Evolutionary conservation across 2,797 vertebrate species (phyloP).

Genomic region (Argya squamiceps): DNA sequence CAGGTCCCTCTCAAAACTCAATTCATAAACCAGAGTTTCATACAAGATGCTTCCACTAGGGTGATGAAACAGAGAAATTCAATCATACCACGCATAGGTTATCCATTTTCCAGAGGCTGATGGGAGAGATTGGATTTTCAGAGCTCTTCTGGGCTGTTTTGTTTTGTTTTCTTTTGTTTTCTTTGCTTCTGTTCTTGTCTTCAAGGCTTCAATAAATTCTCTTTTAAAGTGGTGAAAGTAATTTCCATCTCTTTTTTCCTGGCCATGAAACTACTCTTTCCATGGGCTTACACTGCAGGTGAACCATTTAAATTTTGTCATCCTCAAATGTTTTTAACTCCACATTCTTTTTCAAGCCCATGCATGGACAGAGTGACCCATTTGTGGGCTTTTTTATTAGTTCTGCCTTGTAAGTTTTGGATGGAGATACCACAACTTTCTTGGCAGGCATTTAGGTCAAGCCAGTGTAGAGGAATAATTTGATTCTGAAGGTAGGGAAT

Average conservation of each 20-base stretch:
- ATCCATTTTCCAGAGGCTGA: constrained; percentile 61
- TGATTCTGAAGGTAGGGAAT: not conserved
- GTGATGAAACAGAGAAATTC: constrained; percentile 62
- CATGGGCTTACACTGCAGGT: not conserved
- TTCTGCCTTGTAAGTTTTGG: not conserved
- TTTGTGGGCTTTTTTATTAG: not conserved
- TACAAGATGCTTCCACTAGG: constrained; percentile 59
- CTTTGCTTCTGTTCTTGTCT: constrained; percentile 29
- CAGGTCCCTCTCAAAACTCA: constrained; percentile 58
- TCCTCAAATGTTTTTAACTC: not conserved
- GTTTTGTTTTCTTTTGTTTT: not conserved
- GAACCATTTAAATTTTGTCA: not conserved
- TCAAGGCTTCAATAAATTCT: constrained; percentile 29
- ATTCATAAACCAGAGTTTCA: constrained; percentile 65
- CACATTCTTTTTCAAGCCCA: not conserved
- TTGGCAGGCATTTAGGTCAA: not conserved
- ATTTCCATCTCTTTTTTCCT: constrained; percentile 11
- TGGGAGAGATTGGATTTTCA: constrained; percentile 61
- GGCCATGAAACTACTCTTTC: not conserved
- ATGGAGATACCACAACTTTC: not conserved
- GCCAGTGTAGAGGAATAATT: not conserved
- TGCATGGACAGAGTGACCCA: not conserved
- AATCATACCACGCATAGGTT: constrained; percentile 53
- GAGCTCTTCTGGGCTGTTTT: constrained; percentile 37
- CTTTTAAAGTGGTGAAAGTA: constrained; percentile 10